Conservation (phyloP, 35 echinoderm and acorn worm species). For the Eucidaris tribuloides region DNA sequence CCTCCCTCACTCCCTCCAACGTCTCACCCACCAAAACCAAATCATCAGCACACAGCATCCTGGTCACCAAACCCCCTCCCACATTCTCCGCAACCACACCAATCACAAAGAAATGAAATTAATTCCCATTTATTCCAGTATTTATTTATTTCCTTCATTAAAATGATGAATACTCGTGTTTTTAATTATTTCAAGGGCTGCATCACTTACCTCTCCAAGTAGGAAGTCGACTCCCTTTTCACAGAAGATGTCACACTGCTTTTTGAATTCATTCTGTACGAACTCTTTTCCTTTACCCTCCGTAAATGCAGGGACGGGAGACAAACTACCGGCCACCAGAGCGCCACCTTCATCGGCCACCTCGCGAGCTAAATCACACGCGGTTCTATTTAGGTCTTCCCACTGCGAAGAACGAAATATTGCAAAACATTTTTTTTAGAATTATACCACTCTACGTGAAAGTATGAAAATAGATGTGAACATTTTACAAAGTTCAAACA, state of each 20-base stretch:
- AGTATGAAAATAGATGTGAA: not conserved
- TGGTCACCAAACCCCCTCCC: not conserved
- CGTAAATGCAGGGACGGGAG: constrained; percentile 22
- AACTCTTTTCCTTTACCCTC: constrained; percentile 51
- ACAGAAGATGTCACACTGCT: constrained; percentile 45
- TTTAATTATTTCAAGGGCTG: no score
- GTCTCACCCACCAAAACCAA: no score
- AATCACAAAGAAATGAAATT: not conserved
- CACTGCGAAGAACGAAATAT: constrained; percentile 20
- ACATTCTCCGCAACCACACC: no score
- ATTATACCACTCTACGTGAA: not conserved
- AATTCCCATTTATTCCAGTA: no score
- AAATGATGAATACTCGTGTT: no score
- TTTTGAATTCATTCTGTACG: constrained; percentile 54
- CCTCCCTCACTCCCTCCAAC: no score
- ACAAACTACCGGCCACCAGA: constrained; percentile 56
- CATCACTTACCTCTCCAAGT: constrained; percentile 77
- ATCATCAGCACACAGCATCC: no score
- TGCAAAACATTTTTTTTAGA: not conserved
- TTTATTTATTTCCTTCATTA: no score
- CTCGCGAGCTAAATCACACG: constrained; percentile 62
- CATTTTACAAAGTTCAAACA: not conserved
- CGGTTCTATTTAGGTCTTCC: constrained; percentile 32
- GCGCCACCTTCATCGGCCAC: constrained; percentile 54
- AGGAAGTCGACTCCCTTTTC: constrained; percentile 65